Percentiles rank a stretch among this genome's conserved stretches.
Evolutionary conservation across 2,113 vertebrate species (phyloP).

Genomic region (Henicopernis longicauda): DNA sequence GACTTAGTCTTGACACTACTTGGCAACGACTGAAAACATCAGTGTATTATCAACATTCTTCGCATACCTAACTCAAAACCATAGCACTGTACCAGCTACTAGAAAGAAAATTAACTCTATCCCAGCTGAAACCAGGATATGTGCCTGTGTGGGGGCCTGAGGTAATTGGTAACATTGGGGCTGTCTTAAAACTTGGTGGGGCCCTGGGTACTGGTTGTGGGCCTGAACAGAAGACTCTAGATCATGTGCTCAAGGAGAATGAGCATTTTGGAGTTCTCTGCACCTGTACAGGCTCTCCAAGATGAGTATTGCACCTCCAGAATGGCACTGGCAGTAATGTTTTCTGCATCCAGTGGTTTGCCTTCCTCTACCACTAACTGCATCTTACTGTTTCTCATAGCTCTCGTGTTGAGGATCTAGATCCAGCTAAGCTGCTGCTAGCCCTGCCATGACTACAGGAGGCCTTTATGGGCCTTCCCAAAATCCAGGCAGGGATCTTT

Average conservation of each 20-base stretch:
- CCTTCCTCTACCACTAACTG: not conserved
- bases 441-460: not conserved
- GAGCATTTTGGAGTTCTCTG: not conserved
- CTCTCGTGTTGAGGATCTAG: not conserved
- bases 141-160: not conserved
- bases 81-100: too few relatives aligned
- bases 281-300: not conserved
- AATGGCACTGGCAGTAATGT: not conserved
- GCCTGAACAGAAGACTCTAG: not conserved
- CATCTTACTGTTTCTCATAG: not conserved
- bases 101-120: too few relatives aligned
- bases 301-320: not conserved
- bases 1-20: too few relatives aligned
- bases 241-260: not conserved
- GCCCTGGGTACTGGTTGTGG: not conserved
- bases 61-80: too few relatives aligned
- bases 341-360: not conserved
- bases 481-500: not conserved
- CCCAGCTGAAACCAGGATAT: too few relatives aligned
- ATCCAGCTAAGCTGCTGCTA: not conserved
- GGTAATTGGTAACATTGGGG: fast-evolving
- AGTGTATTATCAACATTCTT: too few relatives aligned
- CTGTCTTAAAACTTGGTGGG: not conserved
- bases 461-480: not conserved
- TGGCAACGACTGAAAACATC: too few relatives aligned